Evolutionary conservation across 2,797 vertebrate species (phyloP).

Genomic region (Eupleurogrammus muticus): DNA sequence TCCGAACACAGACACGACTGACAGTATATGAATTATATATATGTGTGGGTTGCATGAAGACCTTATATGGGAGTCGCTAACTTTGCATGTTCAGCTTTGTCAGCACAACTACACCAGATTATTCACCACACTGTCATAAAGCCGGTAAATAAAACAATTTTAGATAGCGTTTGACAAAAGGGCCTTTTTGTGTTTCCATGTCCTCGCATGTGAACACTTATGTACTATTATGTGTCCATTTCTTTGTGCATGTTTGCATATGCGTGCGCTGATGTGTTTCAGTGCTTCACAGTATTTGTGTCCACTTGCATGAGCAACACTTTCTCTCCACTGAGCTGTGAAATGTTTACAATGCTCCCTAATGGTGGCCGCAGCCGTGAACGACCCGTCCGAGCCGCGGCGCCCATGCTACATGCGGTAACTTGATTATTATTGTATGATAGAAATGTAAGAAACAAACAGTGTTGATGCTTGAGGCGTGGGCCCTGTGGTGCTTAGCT

Average conservation of each 20-base stretch:
- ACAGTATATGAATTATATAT: constrained; percentile 11
- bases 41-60: constrained; percentile 11
- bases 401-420: constrained; percentile 23
- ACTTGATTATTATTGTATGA: background rate
- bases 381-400: constrained; percentile 29
- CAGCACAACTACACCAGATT: constrained; percentile 7
- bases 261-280: constrained; percentile 17
- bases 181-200: background rate
- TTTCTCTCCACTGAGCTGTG: constrained; percentile 63
- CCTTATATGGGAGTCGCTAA: constrained; percentile 8
- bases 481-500: constrained; percentile 25
- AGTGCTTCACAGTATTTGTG: constrained; percentile 32
- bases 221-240: constrained; percentile 4
- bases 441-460: constrained; percentile 30
- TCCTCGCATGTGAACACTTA: background rate
- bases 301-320: constrained; percentile 50
- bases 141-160: background rate
- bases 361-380: constrained; percentile 45
- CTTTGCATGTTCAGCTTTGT: constrained; percentile 15
- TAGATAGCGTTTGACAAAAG: background rate
- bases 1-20: constrained; percentile 12
- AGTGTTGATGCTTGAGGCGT: background rate
- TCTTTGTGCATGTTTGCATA: constrained; percentile 18
- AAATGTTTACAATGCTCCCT: constrained; percentile 50
- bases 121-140: background rate